Base-by-base conservation (phyloP, 1,140 invertebrate genomes). In the Drosophila obscura region DNA sequence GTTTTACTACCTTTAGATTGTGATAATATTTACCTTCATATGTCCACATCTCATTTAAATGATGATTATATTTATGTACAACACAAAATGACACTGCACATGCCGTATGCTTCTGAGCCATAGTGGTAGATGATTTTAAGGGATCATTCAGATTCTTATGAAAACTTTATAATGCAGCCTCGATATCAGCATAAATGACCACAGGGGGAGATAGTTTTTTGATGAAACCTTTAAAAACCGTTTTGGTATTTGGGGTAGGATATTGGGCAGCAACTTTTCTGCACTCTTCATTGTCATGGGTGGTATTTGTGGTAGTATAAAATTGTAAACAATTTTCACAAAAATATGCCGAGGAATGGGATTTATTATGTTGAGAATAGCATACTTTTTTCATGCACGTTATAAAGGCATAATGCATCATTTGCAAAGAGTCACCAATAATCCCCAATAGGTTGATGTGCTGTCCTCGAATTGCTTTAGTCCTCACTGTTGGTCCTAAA, bases 31-130 rank as follows among this genome's bases (percentile, higher is more conserved):
- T 57, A 57, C 55, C 55, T 44, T 57, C 55, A 16, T 24, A 45
- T 1, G 24, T 57, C 5, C 2, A 8, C 24, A 57, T 57, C 28
- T 57, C 41, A 28, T 57, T 57, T 44, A 57, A 11, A 28, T 3
- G 2, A 11, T 13, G 15, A 8, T 57, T 28, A 16, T 57, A 57
- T 2, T 57, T 8, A 28, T 57, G 55, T 9, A 57, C 43, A n/a
- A 57, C 28, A 26, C 45, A 57, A 28, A 57, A 57, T 11, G 55
- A 45, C 4, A 15, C 55, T 15, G 57, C 57, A 46, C 57, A 59
- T 1, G 57, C 45, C 2, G 6, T 45, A 16, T 45, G 44, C 16
- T 16, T 45, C 16, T 16, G 44, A 19, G 45, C 45, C 16, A 9
- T 46, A 16, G 9, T 8, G 7, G 11, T 46, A 4, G 45, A 43